Conservation (phyloP, 2,113 vertebrate species). For the Callionymus lyra region DNA sequence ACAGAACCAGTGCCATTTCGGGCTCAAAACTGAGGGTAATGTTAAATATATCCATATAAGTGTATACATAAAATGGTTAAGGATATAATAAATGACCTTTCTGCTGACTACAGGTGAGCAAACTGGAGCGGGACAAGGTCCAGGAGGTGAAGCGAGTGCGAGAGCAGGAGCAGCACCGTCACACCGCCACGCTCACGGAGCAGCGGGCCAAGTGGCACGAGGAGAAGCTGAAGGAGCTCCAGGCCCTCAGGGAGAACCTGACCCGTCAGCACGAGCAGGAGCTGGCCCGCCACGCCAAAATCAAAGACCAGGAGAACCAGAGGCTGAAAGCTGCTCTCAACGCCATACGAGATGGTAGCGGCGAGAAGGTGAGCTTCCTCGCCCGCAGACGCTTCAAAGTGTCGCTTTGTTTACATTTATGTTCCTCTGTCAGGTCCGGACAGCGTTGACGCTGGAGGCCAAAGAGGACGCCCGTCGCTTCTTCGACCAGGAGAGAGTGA, state of each 20-base stretch:
- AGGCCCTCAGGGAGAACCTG: conserved; percentile 86
- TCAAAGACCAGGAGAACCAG: conserved; percentile 92
- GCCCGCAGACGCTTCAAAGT: not conserved
- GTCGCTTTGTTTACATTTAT: not conserved
- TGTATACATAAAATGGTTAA: too few relatives aligned
- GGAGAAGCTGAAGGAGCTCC: conserved; percentile 94
- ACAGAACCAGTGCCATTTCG: too few relatives aligned
- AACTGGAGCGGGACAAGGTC: conserved; percentile 93
- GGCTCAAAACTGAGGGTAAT: too few relatives aligned
- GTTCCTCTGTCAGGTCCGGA: conserved; percentile 69
- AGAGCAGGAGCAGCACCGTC: conserved; percentile 93
- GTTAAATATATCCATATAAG: too few relatives aligned
- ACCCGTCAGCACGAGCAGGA: conserved; percentile 95
- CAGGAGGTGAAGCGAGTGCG: conserved; percentile 92
- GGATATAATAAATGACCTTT: not conserved
- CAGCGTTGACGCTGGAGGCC: conserved; percentile 85
- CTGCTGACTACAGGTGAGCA: conserved; percentile 71
- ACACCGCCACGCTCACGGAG: conserved; percentile 88
- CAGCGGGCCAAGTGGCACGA: conserved; percentile 94
- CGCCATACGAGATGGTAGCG: conserved; percentile 85
- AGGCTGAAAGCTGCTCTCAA: conserved; percentile 83
- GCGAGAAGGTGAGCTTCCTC: conserved; percentile 72
- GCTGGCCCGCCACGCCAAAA: conserved; percentile 82
- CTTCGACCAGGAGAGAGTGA: conserved; percentile 92
- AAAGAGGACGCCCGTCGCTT: conserved; percentile 91